phyloP scores from a whole-genome alignment of 2,797 vertebrate genomes.

The Nyctalus aviator region DNA sequence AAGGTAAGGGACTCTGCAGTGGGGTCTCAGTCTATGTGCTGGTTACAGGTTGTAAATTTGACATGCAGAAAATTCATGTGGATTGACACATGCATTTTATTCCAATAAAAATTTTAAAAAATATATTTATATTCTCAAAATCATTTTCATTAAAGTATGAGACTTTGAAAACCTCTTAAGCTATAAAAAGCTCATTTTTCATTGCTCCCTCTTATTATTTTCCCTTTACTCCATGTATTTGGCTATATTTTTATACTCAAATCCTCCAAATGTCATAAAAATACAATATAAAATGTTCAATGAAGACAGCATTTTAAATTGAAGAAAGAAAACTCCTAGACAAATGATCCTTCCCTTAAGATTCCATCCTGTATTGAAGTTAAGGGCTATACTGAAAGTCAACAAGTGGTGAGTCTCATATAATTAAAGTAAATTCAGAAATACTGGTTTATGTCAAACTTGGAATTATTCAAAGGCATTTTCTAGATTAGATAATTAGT shows the following conservation, averaged over 20 bases:
- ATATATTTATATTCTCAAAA: neutral
- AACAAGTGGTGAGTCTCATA: neutral
- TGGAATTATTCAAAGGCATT: neutral
- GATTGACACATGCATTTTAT: neutral
- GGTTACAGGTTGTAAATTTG: neutral
- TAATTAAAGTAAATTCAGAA: constrained; percentile 1
- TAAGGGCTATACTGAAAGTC: neutral
- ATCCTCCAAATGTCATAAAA: neutral
- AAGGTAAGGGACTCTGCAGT: neutral
- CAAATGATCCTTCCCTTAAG: neutral
- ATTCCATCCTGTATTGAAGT: neutral
- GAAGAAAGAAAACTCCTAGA: neutral
- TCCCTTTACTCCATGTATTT: neutral
- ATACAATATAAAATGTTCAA: neutral
- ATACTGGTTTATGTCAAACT: neutral
- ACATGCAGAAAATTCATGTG: neutral
- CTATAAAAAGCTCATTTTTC: neutral
- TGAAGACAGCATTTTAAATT: neutral
- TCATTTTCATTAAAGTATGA: neutral
- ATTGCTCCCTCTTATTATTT: neutral
- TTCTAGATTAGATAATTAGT: constrained; percentile 37
- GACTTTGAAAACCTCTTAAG: neutral
- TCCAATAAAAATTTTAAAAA: neutral
- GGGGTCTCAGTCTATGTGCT: neutral
- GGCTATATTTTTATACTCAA: neutral